Percentiles rank a stretch among this genome's conserved stretches.
Conservation (phyloP, 1,140 invertebrate species). For the Branchinecta lindahli region DNA sequence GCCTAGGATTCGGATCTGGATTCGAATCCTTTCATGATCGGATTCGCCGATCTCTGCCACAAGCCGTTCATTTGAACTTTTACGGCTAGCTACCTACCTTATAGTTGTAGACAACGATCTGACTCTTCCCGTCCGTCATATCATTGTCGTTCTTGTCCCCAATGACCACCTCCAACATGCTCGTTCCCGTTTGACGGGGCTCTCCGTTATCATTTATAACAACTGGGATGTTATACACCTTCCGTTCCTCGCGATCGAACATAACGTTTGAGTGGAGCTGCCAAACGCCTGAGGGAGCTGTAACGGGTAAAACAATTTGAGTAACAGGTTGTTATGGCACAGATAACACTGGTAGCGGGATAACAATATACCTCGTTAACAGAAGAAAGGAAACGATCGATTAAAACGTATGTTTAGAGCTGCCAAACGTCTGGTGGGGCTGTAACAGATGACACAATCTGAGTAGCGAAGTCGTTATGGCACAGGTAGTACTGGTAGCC, state of each 20-base stretch:
- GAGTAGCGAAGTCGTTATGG: too few relatives aligned
- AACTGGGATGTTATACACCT: conserved; percentile 71
- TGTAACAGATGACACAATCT: too few relatives aligned
- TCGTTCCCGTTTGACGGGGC: conserved; percentile 50
- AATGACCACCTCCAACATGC: conserved; percentile 65
- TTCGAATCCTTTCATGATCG: too few relatives aligned
- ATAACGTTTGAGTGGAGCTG: conserved; percentile 41
- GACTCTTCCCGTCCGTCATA: conserved; percentile 61
- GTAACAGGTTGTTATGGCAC: background rate
- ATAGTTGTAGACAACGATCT: conserved; percentile 83
- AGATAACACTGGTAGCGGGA: too few relatives aligned
- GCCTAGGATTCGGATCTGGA: too few relatives aligned
- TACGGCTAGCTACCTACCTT: conserved; percentile 35
- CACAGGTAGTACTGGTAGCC: too few relatives aligned
- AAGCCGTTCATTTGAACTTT: too few relatives aligned
- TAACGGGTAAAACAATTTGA: background rate
- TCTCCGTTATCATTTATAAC: conserved; percentile 65
- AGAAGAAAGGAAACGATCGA: too few relatives aligned
- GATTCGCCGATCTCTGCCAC: too few relatives aligned
- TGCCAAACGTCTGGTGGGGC: too few relatives aligned
- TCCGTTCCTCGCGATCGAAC: conserved; percentile 78
- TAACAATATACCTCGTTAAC: too few relatives aligned
- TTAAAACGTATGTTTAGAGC: too few relatives aligned
- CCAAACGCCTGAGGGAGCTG: background rate
- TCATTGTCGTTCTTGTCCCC: conserved; percentile 78